Base-by-base conservation (phyloP, 64 coral and sea anemone species). In the Orbicella faveolata region DNA sequence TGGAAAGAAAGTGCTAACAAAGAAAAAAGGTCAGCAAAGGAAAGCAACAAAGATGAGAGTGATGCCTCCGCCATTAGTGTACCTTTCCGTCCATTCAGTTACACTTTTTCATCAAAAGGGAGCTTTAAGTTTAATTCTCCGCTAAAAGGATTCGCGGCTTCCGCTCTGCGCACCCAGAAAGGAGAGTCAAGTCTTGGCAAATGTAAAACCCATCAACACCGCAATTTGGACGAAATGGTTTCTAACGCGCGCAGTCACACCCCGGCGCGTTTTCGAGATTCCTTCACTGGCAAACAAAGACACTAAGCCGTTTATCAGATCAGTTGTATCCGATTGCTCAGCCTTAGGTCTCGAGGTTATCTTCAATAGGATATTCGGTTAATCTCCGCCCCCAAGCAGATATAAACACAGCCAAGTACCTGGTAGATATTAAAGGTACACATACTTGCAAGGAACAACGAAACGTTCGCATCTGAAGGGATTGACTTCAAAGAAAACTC, bases 281-380 rank as follows among this genome's bases (percentile, higher is more conserved):
- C 82, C 41, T 85, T 67, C 59, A 85, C 41, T 85, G 39, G 63
- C 44, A n/a, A 85, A 39, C 36, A 73, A 85, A 85, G 65, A 44
- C 11, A 33, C 52, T 52, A 34, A 63, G 17, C n/a, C 79, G 33
- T 83, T 41, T 39, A 37, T 26, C 11, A 20, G 12, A 18, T 72
- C 19, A 39, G 37, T 70, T 52, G 61, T 52, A 85, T 85, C 82
- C 63, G 64, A 85, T 85, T 85, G 36, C 65, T 25, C 6, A 72
- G 37, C 41, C 67, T 73, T 69, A 65, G 61, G 82, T 85, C 82
- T 52, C 23, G 65, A 85, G 82, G 82, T 85, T 85, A 85, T 85
- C 82, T 85, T 65, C 18, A 37, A 9, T 25, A 30, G 9, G 82
- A 72, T 52, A 85, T 85, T 72, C 52, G 36, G 8, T 62, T 30